Percentiles rank a stretch among this genome's conserved stretches.
Conservation (phyloP, 2,888 invertebrate species). For the Nudaria mundana region DNA sequence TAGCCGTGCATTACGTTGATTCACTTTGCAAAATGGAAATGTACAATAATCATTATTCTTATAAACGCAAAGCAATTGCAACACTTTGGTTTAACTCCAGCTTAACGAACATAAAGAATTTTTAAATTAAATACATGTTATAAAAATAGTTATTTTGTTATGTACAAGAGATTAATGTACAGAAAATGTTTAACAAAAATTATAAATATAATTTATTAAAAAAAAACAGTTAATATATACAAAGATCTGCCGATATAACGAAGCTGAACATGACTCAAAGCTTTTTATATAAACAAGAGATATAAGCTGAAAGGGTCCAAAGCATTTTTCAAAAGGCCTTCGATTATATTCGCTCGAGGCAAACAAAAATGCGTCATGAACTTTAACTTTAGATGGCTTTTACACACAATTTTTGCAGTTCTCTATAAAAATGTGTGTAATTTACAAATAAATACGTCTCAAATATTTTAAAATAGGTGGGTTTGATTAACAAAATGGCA, state of each 20-base stretch:
- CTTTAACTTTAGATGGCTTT: constrained; percentile 21
- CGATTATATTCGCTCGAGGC: constrained; percentile 54
- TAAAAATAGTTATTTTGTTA: constrained; percentile 19
- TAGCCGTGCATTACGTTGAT: constrained; percentile 61
- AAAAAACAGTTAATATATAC: constrained; percentile 68
- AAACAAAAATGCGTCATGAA: constrained; percentile 66
- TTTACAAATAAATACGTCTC: constrained; percentile 7
- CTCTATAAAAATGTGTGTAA: constrained; percentile 76
- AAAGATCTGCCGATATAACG: constrained; percentile 76
- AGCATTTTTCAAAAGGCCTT: constrained; percentile 74
- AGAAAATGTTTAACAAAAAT: constrained; percentile 27
- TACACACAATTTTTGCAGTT: constrained; percentile 77
- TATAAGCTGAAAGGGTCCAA: constrained; percentile 35
- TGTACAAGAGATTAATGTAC: constrained; percentile 28
- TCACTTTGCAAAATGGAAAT: constrained; percentile 65
- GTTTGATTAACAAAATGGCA: not conserved
- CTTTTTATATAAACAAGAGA: constrained; percentile 2
- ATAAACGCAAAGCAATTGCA: constrained; percentile 71
- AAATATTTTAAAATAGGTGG: constrained; percentile 5
- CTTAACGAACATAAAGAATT: constrained; percentile 69
- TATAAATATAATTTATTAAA: constrained; percentile 40
- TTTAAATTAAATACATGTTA: constrained; percentile 29
- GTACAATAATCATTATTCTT: constrained; percentile 43
- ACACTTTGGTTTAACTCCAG: constrained; percentile 86
- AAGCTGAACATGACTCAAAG: constrained; percentile 59